Evolutionary conservation across 2,888 invertebrate species (phyloP), one percentile per base, ranked within the genome.

Genomic region (Candidula unifasciata): DNA sequence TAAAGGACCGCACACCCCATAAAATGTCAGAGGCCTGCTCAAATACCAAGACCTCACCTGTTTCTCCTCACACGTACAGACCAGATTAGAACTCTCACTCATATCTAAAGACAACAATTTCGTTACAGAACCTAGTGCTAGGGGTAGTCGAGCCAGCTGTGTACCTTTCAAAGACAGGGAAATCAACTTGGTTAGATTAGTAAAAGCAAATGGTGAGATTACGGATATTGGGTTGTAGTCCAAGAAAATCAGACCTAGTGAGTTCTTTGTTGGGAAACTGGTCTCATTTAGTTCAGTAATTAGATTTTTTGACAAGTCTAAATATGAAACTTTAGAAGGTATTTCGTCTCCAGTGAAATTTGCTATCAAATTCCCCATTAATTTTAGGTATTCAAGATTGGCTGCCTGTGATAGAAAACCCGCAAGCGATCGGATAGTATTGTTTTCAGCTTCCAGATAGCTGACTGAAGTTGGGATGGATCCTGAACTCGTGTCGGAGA

Each of bases 11-110:
- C 73, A 73, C 13, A 24, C 27, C 0, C 73, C 73, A 24, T 35
- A 73, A n/a, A 0, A n/a, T 27, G n/a, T 6, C 27, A 44, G n/a
- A 5, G n/a, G 3, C 35, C 6, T 24, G 5, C 13, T 16, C 3
- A 73, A 0, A n/a, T 37, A 24, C 73, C 73, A 73, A n/a, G 33
- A 3, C 3, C 73, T 10, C 37, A 73, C 10, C 0, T n/a, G n/a
- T 73, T 73, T 73, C 27, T 73, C 73, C 3, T 44, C 2, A 52
- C 73, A 73, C 6, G 73, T 73, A 13, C 73, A 73, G 24, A 73
- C 16, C n/a, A 73, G 27, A 16, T 24, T 8, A 6, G 10, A 3
- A n/a, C n/a, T 73, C 5, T 73, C 10, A n/a, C 44, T 73, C 27
- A 73, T n/a, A 52, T 73, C 27, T n/a, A 73, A n/a, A 24, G n/a